phyloP scores from a whole-genome alignment of 2,888 invertebrate genomes.

The Phyto melanocephala region DNA sequence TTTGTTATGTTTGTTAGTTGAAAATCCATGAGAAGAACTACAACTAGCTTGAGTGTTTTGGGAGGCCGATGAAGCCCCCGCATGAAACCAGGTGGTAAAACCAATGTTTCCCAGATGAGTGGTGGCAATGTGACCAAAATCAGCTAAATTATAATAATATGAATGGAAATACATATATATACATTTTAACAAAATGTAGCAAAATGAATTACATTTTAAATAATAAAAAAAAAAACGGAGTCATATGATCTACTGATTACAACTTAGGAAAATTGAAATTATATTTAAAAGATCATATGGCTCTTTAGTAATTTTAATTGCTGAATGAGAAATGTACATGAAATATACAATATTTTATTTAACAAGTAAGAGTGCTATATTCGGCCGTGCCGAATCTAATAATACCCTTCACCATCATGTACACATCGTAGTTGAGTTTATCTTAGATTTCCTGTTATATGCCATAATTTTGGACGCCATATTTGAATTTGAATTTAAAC shows the following conservation, averaged over 20 bases:
- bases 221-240: not conserved
- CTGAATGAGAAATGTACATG: not conserved
- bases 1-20: constrained; percentile 64
- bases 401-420: too few relatives aligned
- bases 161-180: constrained; percentile 23
- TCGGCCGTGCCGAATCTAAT: too few relatives aligned
- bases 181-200: constrained; percentile 37
- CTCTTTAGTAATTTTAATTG: not conserved
- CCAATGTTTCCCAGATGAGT: constrained; percentile 75
- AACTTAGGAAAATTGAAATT: not conserved
- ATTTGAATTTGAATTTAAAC: too few relatives aligned
- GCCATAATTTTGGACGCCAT: too few relatives aligned
- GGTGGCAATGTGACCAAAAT: constrained; percentile 70
- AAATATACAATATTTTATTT: not conserved
- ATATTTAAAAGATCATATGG: not conserved
- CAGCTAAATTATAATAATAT: constrained; percentile 70
- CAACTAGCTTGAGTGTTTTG: constrained; percentile 55
- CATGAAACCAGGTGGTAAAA: constrained; percentile 79
- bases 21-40: constrained; percentile 68
- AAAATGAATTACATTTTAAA: not conserved
- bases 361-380: too few relatives aligned
- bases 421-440: too few relatives aligned
- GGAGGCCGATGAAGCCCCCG: constrained; percentile 74
- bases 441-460: too few relatives aligned
- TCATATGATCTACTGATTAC: not conserved